Evolutionary conservation across 1,140 invertebrate genomes (phyloP).

Genomic region (Drosophila jambulina): DNA sequence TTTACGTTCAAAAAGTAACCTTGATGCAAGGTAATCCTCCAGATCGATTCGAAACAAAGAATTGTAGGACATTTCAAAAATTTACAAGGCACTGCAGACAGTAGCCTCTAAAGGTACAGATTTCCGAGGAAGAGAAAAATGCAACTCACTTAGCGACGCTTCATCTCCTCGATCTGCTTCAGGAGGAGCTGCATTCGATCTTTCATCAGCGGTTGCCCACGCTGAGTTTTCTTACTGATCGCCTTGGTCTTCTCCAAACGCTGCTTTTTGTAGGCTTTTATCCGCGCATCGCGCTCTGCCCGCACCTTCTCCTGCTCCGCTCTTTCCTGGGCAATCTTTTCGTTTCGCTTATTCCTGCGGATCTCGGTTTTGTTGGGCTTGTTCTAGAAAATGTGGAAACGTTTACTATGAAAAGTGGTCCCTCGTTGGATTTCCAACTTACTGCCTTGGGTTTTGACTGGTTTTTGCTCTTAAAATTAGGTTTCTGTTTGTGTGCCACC

Average conservation of each 20-base stretch:
- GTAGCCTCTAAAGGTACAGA: not conserved
- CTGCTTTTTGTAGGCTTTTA: slow-evolving; percentile 74
- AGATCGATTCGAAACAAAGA: not conserved
- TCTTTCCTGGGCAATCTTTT: slow-evolving; percentile 57
- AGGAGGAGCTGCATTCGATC: slow-evolving; percentile 80
- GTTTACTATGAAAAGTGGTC: too few relatives aligned
- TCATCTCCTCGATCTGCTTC: slow-evolving; percentile 83
- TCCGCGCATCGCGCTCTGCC: slow-evolving; percentile 68
- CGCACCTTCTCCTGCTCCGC: slow-evolving; percentile 58
- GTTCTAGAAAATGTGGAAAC: slow-evolving; percentile 29
- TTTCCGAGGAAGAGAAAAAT: not conserved
- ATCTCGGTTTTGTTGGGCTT: slow-evolving; percentile 71
- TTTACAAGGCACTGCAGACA: not conserved
- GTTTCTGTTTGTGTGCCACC: slow-evolving; percentile 33
- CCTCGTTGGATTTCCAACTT: not conserved
- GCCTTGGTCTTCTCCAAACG: slow-evolving; percentile 76
- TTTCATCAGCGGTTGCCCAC: slow-evolving; percentile 81
- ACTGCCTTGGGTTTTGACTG: slow-evolving; percentile 46
- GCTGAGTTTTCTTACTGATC: slow-evolving; percentile 74
- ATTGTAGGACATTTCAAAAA: not conserved
- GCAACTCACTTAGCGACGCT: slow-evolving; percentile 42
- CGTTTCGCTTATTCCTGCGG: slow-evolving; percentile 58
- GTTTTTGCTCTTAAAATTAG: slow-evolving; percentile 56
- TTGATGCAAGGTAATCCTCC: slow-evolving; percentile 5
- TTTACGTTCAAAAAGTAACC: not conserved